Conservation (phyloP, 2,113 vertebrate genomes). For the Mus musculus region GRCm39 chr1:134035001-134035500, state of each 20-base stretch:
- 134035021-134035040: too few relatives aligned
- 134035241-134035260: not conserved
- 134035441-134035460: not conserved
- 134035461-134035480: not conserved
- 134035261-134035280: not conserved
- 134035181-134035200: not conserved
- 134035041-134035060: not conserved
- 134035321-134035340: not conserved
- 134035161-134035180: not conserved
- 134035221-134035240: not conserved
- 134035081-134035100: not conserved
- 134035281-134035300: not conserved
- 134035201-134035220: not conserved
- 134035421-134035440: not conserved
- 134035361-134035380: not conserved
- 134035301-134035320: not conserved
- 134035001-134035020: too few relatives aligned
- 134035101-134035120: not conserved
- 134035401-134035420: not conserved
- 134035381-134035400: not conserved
- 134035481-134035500: not conserved
- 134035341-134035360: not conserved
- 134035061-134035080: not conserved
- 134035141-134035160: not conserved
- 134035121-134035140: not conserved